These are phyloP conservation scores for Cichladusa arquata DNA, from an alignment of 2,113 vertebrate species.

Conservation along the genomic window DNA sequence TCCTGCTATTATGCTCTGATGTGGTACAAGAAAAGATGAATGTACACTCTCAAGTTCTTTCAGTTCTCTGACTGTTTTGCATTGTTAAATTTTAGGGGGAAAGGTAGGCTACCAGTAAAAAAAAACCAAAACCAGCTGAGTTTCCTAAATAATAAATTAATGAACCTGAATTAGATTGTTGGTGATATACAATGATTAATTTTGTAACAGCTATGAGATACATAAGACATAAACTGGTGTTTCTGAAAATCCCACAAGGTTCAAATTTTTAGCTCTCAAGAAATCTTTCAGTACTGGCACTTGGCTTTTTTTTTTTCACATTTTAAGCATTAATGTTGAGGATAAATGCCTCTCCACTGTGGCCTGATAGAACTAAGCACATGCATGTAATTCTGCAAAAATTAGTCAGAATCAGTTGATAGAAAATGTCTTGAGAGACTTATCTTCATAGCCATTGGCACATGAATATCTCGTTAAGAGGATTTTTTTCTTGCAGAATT, in stretches of 20 bases:
- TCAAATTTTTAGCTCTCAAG: not conserved
- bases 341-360: not conserved
- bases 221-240: not conserved
- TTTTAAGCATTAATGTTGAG: not conserved
- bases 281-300: not conserved
- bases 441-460: not conserved
- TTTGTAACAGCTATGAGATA: not conserved
- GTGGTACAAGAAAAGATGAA: not conserved
- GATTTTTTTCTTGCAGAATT: not conserved
- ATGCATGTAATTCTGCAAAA: not conserved
- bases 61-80: not conserved
- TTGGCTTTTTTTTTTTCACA: not conserved
- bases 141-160: not conserved
- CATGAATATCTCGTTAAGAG: rapidly evolving
- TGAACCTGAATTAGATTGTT: not conserved
- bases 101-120: not conserved
- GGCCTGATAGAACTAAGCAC: not conserved
- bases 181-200: not conserved
- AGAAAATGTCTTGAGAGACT: not conserved
- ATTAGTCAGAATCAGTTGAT: not conserved
- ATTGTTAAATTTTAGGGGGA: not conserved
- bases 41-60: not conserved
- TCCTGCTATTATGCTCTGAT: not conserved
- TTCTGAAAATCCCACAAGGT: not conserved
- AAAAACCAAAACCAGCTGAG: not conserved